Evolutionary conservation across 2,113 vertebrate species (phyloP).

Genomic region (Tringa solitaria): DNA sequence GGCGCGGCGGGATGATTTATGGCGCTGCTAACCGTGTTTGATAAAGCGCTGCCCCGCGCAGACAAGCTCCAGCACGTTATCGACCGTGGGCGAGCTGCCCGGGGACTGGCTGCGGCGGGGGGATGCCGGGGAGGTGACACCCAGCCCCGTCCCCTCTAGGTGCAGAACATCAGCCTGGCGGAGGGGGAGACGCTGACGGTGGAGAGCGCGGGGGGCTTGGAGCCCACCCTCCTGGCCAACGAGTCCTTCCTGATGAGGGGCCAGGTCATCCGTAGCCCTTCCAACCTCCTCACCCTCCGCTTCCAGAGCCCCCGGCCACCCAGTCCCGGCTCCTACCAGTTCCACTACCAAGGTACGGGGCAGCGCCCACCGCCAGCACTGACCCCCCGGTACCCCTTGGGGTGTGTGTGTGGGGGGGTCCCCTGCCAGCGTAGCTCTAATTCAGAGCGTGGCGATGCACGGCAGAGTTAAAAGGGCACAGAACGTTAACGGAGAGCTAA

Average conservation of each 20-base stretch:
- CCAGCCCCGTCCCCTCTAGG: slow-evolving; percentile 62
- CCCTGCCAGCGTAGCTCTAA: not conserved
- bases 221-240: slow-evolving; percentile 88
- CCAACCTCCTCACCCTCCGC: slow-evolving; percentile 85
- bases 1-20: not conserved
- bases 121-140: not conserved
- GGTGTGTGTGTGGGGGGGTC: fast-evolving
- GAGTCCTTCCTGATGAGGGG: slow-evolving; percentile 90
- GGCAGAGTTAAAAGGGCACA: slow-evolving; percentile 11
- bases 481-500: slow-evolving; percentile 46
- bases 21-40: not conserved
- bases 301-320: slow-evolving; percentile 80
- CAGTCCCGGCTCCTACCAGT: slow-evolving; percentile 79
- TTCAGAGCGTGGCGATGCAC: not conserved
- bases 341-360: slow-evolving; percentile 87
- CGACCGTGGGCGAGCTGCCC: fast-evolving
- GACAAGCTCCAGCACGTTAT: not conserved
- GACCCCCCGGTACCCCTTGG: not conserved
- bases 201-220: slow-evolving; percentile 80
- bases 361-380: fast-evolving
- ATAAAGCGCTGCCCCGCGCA: not conserved
- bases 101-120: fast-evolving
- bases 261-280: slow-evolving; percentile 89
- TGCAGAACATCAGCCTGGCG: slow-evolving; percentile 88
- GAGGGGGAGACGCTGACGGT: slow-evolving; percentile 86